These are phyloP conservation scores for Ptychadena robeensis DNA, from an alignment of 2,797 vertebrate genomes.

Conservation along the genomic window DNA sequence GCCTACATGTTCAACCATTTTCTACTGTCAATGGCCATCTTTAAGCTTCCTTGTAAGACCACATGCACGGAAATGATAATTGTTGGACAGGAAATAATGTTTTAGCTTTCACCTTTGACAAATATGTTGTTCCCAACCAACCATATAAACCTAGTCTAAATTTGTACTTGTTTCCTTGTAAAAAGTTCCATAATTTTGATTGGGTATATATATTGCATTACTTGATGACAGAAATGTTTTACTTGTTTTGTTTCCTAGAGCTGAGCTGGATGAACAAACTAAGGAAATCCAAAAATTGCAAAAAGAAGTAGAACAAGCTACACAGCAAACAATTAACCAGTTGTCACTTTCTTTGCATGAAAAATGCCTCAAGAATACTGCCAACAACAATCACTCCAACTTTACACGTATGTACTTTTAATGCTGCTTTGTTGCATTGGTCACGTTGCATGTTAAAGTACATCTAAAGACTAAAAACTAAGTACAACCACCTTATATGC, in stretches of 20 bases:
- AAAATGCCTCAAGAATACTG: background rate
- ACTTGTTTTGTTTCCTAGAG: slow-evolving; percentile 11
- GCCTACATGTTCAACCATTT: too few species aligned
- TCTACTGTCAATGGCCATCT: too few species aligned
- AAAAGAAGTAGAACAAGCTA: slow-evolving; percentile 49
- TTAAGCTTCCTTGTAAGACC: too few species aligned
- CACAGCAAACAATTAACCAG: slow-evolving; percentile 40
- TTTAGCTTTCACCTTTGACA: too few species aligned
- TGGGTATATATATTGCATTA: background rate
- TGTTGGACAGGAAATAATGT: too few species aligned
- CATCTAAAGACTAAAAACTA: too few species aligned
- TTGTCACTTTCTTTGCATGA: slow-evolving; percentile 22
- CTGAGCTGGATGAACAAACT: slow-evolving; percentile 48
- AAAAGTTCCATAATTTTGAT: too few species aligned
- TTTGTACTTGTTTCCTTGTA: too few species aligned
- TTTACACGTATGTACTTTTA: slow-evolving; percentile 8
- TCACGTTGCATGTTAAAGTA: background rate
- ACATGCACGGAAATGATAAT: too few species aligned
- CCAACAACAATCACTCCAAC: background rate
- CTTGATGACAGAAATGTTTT: background rate
- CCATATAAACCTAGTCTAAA: too few species aligned
- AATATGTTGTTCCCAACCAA: too few species aligned
- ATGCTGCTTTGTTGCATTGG: background rate
- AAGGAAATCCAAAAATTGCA: slow-evolving; percentile 53
- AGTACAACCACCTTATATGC: too few species aligned